These are phyloP conservation scores for Condylura cristata DNA, from an alignment of 2,113 vertebrate genomes.

Conservation along the genomic window DNA sequence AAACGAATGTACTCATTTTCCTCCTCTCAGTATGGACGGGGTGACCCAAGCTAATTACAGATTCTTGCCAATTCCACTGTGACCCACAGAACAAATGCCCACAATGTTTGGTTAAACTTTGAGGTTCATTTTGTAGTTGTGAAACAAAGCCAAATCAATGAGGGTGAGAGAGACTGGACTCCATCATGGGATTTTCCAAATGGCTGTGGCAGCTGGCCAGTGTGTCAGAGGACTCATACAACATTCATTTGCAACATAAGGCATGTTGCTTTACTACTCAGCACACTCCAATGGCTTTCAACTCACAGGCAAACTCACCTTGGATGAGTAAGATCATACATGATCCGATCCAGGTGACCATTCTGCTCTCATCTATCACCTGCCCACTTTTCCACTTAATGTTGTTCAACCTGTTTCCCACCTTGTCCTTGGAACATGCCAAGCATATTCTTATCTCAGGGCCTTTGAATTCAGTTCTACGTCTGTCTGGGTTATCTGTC, in stretches of 20 bases:
- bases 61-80: neutral
- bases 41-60: slow-evolving; percentile 51
- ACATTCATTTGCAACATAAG: neutral
- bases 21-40: neutral
- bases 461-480: neutral
- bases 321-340: neutral
- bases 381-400: neutral
- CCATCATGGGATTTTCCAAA: neutral
- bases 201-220: neutral
- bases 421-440: neutral
- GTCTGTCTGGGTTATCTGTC: neutral
- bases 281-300: neutral
- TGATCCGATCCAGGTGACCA: neutral
- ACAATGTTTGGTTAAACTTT: neutral
- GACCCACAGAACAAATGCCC: neutral
- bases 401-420: neutral
- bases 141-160: neutral
- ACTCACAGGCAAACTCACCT: neutral
- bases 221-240: neutral
- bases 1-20: slow-evolving; percentile 31
- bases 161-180: neutral
- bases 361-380: neutral
- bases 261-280: neutral
- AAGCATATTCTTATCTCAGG: neutral
- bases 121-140: neutral